Percentiles rank a stretch among this genome's conserved stretches.
phyloP scores from a whole-genome alignment of 2,888 invertebrate species.

The Netelia fuscicornis region DNA sequence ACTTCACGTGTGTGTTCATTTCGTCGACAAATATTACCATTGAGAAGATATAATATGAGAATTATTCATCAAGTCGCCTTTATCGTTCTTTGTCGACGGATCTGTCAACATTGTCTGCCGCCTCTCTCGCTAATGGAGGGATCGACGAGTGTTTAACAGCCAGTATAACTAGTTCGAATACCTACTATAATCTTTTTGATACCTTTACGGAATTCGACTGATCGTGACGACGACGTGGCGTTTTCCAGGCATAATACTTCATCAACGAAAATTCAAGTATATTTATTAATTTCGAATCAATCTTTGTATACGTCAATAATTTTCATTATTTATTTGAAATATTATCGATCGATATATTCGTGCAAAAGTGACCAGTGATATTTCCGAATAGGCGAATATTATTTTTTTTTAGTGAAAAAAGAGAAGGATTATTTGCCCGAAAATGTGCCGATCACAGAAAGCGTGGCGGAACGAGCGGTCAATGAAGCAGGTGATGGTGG shows the following conservation, averaged over 20 bases:
- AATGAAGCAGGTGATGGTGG: conserved; percentile 77
- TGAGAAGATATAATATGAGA: conserved; percentile 37
- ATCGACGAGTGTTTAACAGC: too few species aligned
- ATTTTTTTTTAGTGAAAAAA: conserved; percentile 22
- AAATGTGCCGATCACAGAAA: conserved; percentile 65
- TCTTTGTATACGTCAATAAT: neutral
- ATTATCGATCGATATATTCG: neutral
- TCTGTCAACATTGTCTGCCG: neutral
- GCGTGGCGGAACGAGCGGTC: conserved; percentile 76
- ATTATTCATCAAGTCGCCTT: conserved; percentile 44
- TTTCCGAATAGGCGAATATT: neutral
- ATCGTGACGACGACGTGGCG: neutral
- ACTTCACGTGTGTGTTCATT: conserved; percentile 28
- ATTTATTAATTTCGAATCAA: neutral
- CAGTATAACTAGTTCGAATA: too few species aligned
- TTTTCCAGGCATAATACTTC: neutral
- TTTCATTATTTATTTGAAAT: neutral
- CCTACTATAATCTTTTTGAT: too few species aligned
- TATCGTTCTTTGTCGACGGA: conserved; percentile 29
- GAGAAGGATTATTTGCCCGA: conserved; percentile 39
- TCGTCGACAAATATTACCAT: conserved; percentile 40
- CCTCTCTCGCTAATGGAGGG: neutral
- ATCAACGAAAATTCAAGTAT: conserved; percentile 38
- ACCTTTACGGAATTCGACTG: neutral
- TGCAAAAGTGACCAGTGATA: neutral